A percentile compares a stretch with the other conserved stretches of the same genome.
phyloP scores from a whole-genome alignment of 2,113 vertebrate species.

The Muntiacus muntjak region DNA sequence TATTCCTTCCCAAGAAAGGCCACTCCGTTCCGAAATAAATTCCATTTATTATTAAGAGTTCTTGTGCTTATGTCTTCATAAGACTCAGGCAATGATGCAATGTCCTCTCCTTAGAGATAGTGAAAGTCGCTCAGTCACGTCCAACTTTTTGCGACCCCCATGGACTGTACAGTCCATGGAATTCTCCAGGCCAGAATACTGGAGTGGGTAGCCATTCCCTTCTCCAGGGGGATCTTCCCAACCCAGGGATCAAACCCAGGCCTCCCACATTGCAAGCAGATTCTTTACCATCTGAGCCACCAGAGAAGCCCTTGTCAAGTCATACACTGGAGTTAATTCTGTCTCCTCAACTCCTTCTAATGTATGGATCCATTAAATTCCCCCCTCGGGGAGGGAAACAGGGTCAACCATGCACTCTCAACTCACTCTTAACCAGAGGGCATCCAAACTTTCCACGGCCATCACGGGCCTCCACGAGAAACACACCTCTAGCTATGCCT shows the following conservation, averaged over 20 bases:
- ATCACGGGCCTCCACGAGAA: background rate
- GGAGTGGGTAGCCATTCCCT: background rate
- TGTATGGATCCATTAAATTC: background rate
- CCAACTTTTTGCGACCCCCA: fast-evolving
- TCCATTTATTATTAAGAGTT: background rate
- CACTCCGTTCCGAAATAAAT: background rate
- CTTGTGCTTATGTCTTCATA: background rate
- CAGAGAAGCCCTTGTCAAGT: background rate
- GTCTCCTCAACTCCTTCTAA: background rate
- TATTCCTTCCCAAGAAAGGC: background rate
- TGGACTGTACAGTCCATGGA: background rate
- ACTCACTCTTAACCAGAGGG: background rate
- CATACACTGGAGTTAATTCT: background rate
- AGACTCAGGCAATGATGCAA: background rate
- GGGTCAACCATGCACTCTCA: background rate
- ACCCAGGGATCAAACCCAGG: background rate
- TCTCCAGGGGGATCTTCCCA: background rate
- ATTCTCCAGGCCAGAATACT: background rate
- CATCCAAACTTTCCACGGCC: fast-evolving
- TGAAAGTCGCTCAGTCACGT: background rate
- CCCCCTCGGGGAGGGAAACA: too few species aligned
- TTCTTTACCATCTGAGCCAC: background rate
- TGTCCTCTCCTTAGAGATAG: background rate
- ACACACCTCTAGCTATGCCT: too few species aligned
- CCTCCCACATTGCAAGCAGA: background rate